Evolutionary conservation across 2,113 vertebrate genomes (phyloP).

Genomic region (Oncorhynchus nerka): DNA sequence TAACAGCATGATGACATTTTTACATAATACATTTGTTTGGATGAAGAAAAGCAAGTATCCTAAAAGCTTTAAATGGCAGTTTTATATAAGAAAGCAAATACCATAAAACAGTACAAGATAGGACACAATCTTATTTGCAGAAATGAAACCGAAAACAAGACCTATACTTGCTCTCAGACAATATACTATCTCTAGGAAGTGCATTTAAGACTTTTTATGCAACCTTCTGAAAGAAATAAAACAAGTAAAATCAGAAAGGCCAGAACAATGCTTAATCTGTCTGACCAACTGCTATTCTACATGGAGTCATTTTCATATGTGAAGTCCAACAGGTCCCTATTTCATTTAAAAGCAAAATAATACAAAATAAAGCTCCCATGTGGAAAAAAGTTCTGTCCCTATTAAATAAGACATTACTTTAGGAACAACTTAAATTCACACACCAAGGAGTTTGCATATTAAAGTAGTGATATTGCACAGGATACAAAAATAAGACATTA

Average conservation of each 20-base stretch:
- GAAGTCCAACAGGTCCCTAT: constrained; percentile 46
- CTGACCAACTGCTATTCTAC: constrained; percentile 39
- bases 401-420: constrained; percentile 46
- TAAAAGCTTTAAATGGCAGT: constrained; percentile 40
- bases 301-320: constrained; percentile 29
- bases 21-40: not conserved
- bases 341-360: constrained; percentile 43
- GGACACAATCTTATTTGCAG: constrained; percentile 32
- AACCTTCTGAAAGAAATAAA: constrained; percentile 50
- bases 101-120: constrained; percentile 41
- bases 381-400: constrained; percentile 54
- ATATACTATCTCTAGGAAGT: constrained; percentile 53
- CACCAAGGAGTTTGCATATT: constrained; percentile 81
- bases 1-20: constrained; percentile 23
- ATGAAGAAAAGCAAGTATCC: constrained; percentile 18
- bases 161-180: constrained; percentile 43
- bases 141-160: constrained; percentile 30
- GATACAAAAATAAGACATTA: constrained; percentile 86
- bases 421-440: constrained; percentile 54
- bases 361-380: constrained; percentile 24
- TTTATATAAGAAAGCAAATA: constrained; percentile 50
- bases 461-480: constrained; percentile 89
- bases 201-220: constrained; percentile 28
- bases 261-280: constrained; percentile 39
- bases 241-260: constrained; percentile 45